Evolutionary conservation across 2,888 invertebrate species (phyloP), one percentile per base, ranked within the genome.

Genomic region (Leptopilina syphax): DNA sequence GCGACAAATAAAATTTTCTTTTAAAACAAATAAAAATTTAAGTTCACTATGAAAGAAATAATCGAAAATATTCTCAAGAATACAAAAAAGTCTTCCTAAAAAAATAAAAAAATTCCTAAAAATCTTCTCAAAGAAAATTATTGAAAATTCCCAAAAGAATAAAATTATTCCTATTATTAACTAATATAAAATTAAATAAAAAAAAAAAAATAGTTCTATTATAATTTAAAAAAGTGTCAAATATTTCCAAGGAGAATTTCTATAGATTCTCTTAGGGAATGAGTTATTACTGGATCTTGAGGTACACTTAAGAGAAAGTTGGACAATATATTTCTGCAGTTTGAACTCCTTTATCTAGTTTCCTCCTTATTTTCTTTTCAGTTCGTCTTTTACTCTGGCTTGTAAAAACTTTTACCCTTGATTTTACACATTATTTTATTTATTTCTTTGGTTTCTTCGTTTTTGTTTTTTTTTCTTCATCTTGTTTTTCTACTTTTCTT

Each of bases 401-500:
- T 9, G 63, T 18, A 63, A 63, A 63, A 63, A 50, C 24, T 63
- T 63, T 24, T 63, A 63, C 24, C 63, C 63, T 63, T 24, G 63
- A 63, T 63, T 63, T 63, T 63, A 18, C 63, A 63, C 60, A n/a
- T 60, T 13, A n/a, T n/a, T 60, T 60, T 60, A n/a, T 7, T 70
- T 70, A 27, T 9, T 34, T 70, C 54, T 27, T 34, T 34, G n/a
- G 70, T 70, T 54, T 54, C 54, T 27, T 24, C 24, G 34, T 34
- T 34, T 34, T 34, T 3, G 34, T 12, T 50, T 27, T 27, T 12
- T 54, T 27, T 73, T n/a, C n/a, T n/a, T n/a, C 5, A n/a, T 57
- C 13, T 57, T 57, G 13, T 18, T 18, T 18, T 60, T 60, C n/a
- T 27, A 68, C 18, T 78, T 84, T 79, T 77, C 79, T 76, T 81